Evolutionary conservation across 2,113 vertebrate genomes (phyloP), one percentile per base, ranked within the genome.

Genomic region (Cepphus grylle): DNA sequence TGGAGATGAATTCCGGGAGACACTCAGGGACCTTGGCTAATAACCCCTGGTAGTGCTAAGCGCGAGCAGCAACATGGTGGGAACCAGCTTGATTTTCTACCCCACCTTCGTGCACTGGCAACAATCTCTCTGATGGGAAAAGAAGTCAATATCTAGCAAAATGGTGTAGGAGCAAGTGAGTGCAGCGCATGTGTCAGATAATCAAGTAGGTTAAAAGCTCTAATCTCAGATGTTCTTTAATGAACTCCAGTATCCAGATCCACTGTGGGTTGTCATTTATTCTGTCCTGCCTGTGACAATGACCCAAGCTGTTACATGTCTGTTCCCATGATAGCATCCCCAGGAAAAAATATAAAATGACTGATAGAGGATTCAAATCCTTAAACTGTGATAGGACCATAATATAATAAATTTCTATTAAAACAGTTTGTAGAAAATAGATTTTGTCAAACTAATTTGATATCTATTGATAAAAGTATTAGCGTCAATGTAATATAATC

Each of bases 81-180:
- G 34, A 55, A 32, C 5, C 2, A 2, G 2, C 10, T 47, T 45
- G 7, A 63, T 58, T 71, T 92, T 58, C 25, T 91, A 38, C 29
- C 52, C 50, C 20, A 50, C 1, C 0, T 55, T 61, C 0, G 0
- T 4, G 5, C 17, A 49, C 4, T 0, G 0, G 20, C 29, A 93
- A 26, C 18, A 20, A 50, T 78, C 43, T 59, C 12, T 36, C 32
- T 42, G 26, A 30, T 11, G 23, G 55, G 36, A 71, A 88, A 65
- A 25, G 10, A 81, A 55, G 25, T 55, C 32, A 73, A 38, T 32
- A 71, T 6, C 12, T 58, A 61, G 17, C 14, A 61, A 92, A 74
- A 32, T 15, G 8, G 21, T 32, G 29, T 25, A 17, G 27, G 67
- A 81, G 9, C 13, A 50, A 90, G 19, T 23, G 40, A 81, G 17